phyloP scores from a whole-genome alignment of 2,888 invertebrate genomes.

The Argyresthia goedartella region DNA sequence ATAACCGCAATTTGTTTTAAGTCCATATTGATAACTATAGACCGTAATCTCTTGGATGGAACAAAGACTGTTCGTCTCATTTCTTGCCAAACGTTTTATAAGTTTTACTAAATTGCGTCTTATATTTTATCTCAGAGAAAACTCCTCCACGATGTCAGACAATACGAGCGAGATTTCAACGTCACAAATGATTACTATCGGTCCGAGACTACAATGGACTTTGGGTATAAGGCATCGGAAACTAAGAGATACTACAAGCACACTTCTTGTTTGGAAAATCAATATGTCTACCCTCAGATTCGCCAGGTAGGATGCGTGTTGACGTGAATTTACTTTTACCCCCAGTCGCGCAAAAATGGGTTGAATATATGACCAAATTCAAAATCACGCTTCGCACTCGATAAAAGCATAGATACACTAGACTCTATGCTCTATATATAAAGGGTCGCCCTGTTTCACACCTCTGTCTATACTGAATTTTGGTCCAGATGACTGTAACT shows the following conservation, averaged over 20 bases:
- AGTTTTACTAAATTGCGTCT: background rate
- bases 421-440: too few species aligned
- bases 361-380: too few species aligned
- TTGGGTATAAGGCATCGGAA: constrained; percentile 32
- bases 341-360: too few species aligned
- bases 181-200: constrained; percentile 31
- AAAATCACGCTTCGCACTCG: too few species aligned
- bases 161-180: constrained; percentile 40
- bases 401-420: too few species aligned
- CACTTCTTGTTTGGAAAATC: constrained; percentile 34
- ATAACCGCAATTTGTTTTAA: background rate
- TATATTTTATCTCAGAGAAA: background rate
- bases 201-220: constrained; percentile 38
- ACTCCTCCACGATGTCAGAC: constrained; percentile 21
- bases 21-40: background rate
- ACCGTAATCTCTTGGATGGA: too few species aligned
- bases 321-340: too few species aligned
- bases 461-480: too few species aligned
- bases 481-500: too few species aligned
- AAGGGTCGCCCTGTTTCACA: too few species aligned
- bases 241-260: constrained; percentile 41
- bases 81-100: too few species aligned
- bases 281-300: constrained; percentile 37
- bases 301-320: constrained; percentile 32
- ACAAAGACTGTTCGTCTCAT: too few species aligned